Percentiles rank a stretch among this genome's conserved stretches.
These are phyloP conservation scores for Ophion ventricosus DNA, from an alignment of 2,888 invertebrate species.

Conservation along the genomic window DNA sequence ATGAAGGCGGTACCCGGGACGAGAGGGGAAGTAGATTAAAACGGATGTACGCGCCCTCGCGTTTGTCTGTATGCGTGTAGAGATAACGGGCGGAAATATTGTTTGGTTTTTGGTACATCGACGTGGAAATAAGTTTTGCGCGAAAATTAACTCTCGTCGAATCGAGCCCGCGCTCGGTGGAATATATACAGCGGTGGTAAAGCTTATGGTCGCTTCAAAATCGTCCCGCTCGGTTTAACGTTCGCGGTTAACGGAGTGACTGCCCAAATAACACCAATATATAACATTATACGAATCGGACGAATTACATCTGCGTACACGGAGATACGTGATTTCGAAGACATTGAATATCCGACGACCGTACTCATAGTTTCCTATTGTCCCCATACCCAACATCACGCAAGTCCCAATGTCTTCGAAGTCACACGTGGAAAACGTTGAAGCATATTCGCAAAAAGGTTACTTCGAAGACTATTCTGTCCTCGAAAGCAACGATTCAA, in stretches of 20 bases:
- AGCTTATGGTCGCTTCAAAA: constrained; percentile 49
- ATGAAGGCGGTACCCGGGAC: constrained; percentile 67
- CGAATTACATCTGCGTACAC: neutral
- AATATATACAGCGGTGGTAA: constrained; percentile 33
- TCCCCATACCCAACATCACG: neutral
- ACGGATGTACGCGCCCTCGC: constrained; percentile 22
- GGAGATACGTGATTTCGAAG: neutral
- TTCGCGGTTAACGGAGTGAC: constrained; percentile 47
- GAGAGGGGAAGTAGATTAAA: constrained; percentile 7
- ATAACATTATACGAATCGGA: constrained; percentile 20
- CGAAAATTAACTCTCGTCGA: constrained; percentile 68
- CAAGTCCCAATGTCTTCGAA: neutral
- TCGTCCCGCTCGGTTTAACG: constrained; percentile 60
- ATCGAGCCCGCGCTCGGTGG: constrained; percentile 28
- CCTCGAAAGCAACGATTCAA: neutral
- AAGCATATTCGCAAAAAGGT: neutral
- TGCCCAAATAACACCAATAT: constrained; percentile 12
- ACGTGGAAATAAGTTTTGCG: constrained; percentile 78
- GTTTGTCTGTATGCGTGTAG: neutral
- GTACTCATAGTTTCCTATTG: neutral
- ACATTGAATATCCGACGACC: neutral
- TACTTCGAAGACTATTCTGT: neutral
- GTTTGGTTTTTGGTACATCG: constrained; percentile 74
- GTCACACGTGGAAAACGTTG: neutral
- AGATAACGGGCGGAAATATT: constrained; percentile 74